These are phyloP conservation scores for Thunnus thynnus DNA, from an alignment of 2,113 vertebrate species.

Conservation along the genomic window DNA sequence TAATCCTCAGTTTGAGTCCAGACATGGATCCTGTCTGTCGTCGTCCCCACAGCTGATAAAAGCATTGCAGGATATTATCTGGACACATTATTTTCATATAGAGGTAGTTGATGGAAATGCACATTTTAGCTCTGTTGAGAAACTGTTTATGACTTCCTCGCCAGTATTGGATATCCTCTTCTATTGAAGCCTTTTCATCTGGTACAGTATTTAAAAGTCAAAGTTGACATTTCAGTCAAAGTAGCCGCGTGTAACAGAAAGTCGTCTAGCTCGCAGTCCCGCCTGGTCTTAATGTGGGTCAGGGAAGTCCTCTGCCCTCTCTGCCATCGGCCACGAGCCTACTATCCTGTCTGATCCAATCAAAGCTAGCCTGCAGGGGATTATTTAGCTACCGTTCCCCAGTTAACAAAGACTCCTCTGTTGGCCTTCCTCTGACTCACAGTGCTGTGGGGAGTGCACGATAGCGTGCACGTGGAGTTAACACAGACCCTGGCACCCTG, in stretches of 20 bases:
- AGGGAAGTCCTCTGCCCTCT: constrained; percentile 62
- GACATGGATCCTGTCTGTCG: too few relatives aligned
- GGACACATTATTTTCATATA: too few relatives aligned
- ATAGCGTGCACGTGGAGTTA: background rate
- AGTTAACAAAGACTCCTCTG: constrained; percentile 67
- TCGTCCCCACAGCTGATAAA: too few relatives aligned
- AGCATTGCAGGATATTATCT: too few relatives aligned
- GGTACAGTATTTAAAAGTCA: background rate
- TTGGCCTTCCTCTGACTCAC: constrained; percentile 46
- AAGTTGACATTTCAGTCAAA: background rate
- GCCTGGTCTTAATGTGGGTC: constrained; percentile 58
- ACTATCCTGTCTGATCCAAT: constrained; percentile 75
- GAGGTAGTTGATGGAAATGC: too few relatives aligned
- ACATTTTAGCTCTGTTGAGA: too few relatives aligned
- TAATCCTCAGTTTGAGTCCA: too few relatives aligned
- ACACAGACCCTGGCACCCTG: constrained; percentile 22
- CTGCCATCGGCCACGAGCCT: constrained; percentile 22
- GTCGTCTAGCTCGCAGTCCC: background rate
- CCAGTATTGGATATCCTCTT: too few relatives aligned
- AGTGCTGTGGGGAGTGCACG: constrained; percentile 20
- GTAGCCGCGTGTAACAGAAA: background rate
- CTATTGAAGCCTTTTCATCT: background rate
- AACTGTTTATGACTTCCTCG: too few relatives aligned
- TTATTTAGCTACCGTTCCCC: constrained; percentile 48
- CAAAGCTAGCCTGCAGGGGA: constrained; percentile 67